Evolutionary conservation across 2,797 vertebrate genomes (phyloP).

Genomic region (Apogon talboti): DNA sequence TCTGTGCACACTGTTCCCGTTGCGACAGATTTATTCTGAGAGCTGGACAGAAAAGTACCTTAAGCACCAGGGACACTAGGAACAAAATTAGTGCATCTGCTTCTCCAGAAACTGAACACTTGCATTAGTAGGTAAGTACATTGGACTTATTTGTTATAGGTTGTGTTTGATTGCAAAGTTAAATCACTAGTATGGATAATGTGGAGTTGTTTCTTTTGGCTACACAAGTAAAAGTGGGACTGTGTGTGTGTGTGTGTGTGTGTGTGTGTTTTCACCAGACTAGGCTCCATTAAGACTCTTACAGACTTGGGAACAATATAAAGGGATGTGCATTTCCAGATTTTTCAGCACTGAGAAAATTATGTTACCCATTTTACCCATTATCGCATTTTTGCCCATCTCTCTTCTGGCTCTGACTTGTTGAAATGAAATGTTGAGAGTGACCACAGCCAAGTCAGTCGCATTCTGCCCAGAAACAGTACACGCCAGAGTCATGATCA

Average conservation of each 20-base stretch:
- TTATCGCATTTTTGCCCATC: conserved; percentile 18
- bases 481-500: conserved; percentile 31
- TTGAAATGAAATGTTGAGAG: conserved; percentile 46
- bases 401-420: conserved; percentile 25
- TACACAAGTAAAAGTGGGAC: no score
- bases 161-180: not conserved
- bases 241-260: no score
- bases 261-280: not conserved
- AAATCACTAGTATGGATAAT: no score
- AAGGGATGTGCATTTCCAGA: conserved; percentile 1
- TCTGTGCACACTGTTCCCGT: not conserved
- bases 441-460: conserved; percentile 40
- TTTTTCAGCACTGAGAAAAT: conserved; percentile 27
- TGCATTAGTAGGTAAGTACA: conserved; percentile 1
- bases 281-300: not conserved
- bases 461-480: conserved; percentile 31
- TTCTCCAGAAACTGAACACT: no score
- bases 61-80: not conserved
- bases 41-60: conserved; percentile 2
- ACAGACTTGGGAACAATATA: conserved; percentile 7
- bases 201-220: no score
- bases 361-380: conserved; percentile 16
- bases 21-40: not conserved
- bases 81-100: no score
- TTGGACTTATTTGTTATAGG: not conserved